phyloP scores from a whole-genome alignment of 2,888 invertebrate genomes.

The Brenthis daphne region DNA sequence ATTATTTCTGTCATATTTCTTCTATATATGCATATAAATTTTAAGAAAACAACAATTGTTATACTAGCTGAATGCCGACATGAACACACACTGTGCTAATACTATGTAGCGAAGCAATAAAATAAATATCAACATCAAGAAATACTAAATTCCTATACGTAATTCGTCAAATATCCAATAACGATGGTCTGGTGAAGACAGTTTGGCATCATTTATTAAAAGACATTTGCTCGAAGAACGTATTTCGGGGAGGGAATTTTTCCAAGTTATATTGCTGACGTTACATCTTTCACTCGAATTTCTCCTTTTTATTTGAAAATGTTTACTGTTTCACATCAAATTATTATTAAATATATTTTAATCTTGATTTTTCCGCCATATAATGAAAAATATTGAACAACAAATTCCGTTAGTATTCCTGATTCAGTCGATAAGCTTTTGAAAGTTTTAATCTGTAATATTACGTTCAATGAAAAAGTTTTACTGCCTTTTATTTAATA shows the following conservation, averaged over 20 bases:
- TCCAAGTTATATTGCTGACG: slow-evolving; percentile 8
- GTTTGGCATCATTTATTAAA: slow-evolving; percentile 25
- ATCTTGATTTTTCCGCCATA: no score
- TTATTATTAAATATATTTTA: no score
- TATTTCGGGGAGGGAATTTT: slow-evolving; percentile 11
- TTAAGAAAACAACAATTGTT: background rate
- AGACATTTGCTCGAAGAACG: slow-evolving; percentile 10
- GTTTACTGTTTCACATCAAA: background rate
- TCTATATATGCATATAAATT: slow-evolving; percentile 8
- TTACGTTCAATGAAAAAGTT: no score
- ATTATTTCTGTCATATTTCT: no score
- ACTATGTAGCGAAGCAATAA: slow-evolving; percentile 5
- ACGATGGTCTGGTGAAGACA: slow-evolving; percentile 27
- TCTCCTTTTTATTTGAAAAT: slow-evolving; percentile 1
- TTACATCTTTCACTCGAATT: background rate
- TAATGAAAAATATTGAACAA: no score
- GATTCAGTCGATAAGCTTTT: no score
- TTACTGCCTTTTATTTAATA: no score
- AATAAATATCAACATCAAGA: background rate
- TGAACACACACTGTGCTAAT: slow-evolving; percentile 11
- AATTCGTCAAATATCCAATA: slow-evolving; percentile 19
- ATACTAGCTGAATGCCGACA: background rate
- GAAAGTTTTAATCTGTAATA: no score
- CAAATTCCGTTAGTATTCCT: no score
- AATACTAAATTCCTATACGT: slow-evolving; percentile 3